These are phyloP conservation scores for Diloba caeruleocephala DNA, from an alignment of 2,888 invertebrate genomes.

Conservation along the genomic window DNA sequence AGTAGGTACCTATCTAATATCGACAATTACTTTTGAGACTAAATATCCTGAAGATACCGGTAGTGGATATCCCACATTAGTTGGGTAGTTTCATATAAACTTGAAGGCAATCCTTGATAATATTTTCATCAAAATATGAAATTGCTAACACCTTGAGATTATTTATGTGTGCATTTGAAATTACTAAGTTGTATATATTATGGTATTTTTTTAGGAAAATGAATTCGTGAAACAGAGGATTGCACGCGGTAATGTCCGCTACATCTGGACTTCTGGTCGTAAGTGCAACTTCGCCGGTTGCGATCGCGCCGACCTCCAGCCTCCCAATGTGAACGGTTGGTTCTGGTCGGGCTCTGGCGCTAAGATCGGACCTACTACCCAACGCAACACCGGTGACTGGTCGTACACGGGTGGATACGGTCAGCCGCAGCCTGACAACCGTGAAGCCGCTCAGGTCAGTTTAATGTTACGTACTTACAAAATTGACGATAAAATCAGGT, in stretches of 20 bases:
- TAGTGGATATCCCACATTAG: no score
- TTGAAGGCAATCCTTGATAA: no score
- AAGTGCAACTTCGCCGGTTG: slow-evolving; percentile 98
- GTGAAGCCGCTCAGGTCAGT: slow-evolving; percentile 95
- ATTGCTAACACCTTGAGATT: no score
- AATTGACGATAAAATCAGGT: no score
- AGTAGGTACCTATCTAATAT: no score
- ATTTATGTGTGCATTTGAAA: no score
- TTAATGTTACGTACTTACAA: slow-evolving; percentile 19
- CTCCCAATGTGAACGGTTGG: slow-evolving; percentile 96
- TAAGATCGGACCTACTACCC: slow-evolving; percentile 96
- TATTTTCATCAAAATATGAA: no score
- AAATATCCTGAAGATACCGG: no score
- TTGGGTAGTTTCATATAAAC: no score
- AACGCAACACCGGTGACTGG: slow-evolving; percentile 97
- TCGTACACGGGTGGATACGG: slow-evolving; percentile 96
- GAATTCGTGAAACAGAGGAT: slow-evolving; percentile 96
- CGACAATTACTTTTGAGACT: no score
- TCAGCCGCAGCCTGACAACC: slow-evolving; percentile 96
- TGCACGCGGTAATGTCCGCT: slow-evolving; percentile 93
- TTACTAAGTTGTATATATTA: slow-evolving; percentile 3
- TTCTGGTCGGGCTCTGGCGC: slow-evolving; percentile 98
- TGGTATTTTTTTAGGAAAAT: slow-evolving; percentile 89
- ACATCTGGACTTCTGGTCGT: slow-evolving; percentile 97
- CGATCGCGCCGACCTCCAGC: slow-evolving; percentile 94